These are phyloP conservation scores for Junonia oenone DNA, from an alignment of 2,888 invertebrate species.

Conservation along the genomic window DNA sequence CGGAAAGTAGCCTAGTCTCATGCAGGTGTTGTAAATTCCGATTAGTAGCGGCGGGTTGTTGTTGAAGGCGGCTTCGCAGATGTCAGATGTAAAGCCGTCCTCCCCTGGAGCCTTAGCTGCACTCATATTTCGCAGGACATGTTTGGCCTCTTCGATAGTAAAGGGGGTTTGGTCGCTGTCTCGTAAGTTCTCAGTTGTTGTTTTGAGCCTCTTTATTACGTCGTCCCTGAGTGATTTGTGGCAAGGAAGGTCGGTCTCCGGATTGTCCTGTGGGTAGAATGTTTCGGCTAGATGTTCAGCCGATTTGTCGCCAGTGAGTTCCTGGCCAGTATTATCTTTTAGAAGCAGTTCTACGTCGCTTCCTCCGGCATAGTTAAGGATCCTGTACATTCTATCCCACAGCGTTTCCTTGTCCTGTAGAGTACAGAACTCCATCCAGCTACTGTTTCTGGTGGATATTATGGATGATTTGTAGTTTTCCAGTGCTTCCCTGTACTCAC, in stretches of 20 bases:
- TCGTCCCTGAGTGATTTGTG: background rate
- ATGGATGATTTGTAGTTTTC: too few species aligned
- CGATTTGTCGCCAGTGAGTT: too few species aligned
- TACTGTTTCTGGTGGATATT: too few species aligned
- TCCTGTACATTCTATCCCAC: too few species aligned
- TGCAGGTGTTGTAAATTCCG: background rate
- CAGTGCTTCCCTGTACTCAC: too few species aligned
- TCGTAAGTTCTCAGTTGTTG: background rate
- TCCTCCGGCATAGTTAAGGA: too few species aligned
- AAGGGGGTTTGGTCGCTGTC: background rate
- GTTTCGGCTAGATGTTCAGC: background rate
- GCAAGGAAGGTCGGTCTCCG: too few species aligned
- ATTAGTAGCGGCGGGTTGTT: background rate
- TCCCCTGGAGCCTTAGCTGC: background rate
- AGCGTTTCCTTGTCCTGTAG: too few species aligned
- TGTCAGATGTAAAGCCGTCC: background rate
- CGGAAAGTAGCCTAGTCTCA: too few species aligned
- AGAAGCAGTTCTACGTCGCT: too few species aligned
- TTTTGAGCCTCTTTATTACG: background rate
- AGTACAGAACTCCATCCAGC: too few species aligned
- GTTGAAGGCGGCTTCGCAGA: background rate
- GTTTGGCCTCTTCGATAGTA: background rate
- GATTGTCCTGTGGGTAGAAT: background rate
- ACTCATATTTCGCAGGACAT: background rate
- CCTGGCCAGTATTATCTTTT: too few species aligned